Base-by-base conservation (phyloP, 2,888 invertebrate genomes). In the Trichopoda pennipes region DNA sequence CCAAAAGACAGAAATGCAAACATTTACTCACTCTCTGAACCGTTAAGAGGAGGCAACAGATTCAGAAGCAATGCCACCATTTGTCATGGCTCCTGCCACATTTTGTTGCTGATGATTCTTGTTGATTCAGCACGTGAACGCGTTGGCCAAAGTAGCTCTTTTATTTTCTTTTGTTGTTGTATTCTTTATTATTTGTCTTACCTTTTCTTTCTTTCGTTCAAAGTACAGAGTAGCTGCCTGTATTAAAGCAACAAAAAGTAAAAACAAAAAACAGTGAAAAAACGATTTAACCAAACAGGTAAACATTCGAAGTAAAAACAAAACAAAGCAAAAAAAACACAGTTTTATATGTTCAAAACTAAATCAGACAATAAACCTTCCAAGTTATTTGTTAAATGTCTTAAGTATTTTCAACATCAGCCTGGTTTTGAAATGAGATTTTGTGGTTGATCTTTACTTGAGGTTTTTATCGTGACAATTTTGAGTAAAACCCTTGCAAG, bases 21-120 rank as follows among this genome's bases (percentile, higher is more conserved):
- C 63, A 44, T 28, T 47, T 53, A 70, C 51, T 70, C 61, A 70
- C 56, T 51, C 38, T 23, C 23, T 23, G 47, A 56, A 21, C 55
- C 35, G 47, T 35, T 32, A 9, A 66, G 47, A 35, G 23, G 42
- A 70, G 64, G 12, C 61, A 64, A 76, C 49, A 55, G 60, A 66
- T 66, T 72, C 64, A 73, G 64, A 66, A 80, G 66, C 80, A 75
- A 38, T 58, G 64, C 28, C 75, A 75, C 66, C 68, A 79, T 78
- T 79, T 75, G 82, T 79, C 79, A 72, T 70, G 73, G 74, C 63
- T 63, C 49, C 61, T 82, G 79, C 68, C 79, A 82, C 70, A 63
- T 74, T 75, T 60, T 61, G 55, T 76, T 70, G 42, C 66, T 66
- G 66, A 76, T 69, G 79, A 66, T 75, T 79, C 32, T 79, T 79